Evolutionary conservation across 2,888 invertebrate genomes (phyloP).

Genomic region (Cylloceria caligata): DNA sequence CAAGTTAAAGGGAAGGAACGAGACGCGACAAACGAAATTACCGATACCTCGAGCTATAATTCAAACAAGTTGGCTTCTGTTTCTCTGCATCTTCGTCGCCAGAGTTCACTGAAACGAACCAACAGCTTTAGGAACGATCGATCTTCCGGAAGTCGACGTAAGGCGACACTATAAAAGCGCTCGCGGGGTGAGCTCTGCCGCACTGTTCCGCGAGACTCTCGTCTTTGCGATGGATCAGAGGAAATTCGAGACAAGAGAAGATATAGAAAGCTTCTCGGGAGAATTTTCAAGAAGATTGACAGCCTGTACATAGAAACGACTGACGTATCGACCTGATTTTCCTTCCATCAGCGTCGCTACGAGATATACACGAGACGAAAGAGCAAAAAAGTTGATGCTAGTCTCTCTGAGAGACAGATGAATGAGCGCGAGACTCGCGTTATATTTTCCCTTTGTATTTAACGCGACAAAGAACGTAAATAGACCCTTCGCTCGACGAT

Average conservation of each 20-base stretch:
- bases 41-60: constrained; percentile 34
- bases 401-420: neutral
- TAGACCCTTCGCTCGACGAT: constrained; percentile 3
- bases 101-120: constrained; percentile 12
- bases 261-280: constrained; percentile 20
- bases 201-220: constrained; percentile 31
- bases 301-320: constrained; percentile 48
- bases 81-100: neutral
- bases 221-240: constrained; percentile 28
- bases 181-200: constrained; percentile 14
- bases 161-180: constrained; percentile 70
- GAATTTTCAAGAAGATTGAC: constrained; percentile 63
- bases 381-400: constrained; percentile 12
- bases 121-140: constrained; percentile 63
- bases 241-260: constrained; percentile 30
- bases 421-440: neutral
- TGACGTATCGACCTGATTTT: constrained; percentile 63
- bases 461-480: constrained; percentile 20
- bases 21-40: constrained; percentile 44
- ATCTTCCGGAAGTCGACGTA: constrained; percentile 64
- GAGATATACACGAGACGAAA: neutral
- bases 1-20: constrained; percentile 18
- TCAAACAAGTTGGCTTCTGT: neutral
- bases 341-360: constrained; percentile 20
- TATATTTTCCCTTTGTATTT: constrained; percentile 10